A percentile compares a stretch with the other conserved stretches of the same genome.
Conservation (phyloP, 2,113 vertebrate species). For the Eolophus roseicapilla region DNA sequence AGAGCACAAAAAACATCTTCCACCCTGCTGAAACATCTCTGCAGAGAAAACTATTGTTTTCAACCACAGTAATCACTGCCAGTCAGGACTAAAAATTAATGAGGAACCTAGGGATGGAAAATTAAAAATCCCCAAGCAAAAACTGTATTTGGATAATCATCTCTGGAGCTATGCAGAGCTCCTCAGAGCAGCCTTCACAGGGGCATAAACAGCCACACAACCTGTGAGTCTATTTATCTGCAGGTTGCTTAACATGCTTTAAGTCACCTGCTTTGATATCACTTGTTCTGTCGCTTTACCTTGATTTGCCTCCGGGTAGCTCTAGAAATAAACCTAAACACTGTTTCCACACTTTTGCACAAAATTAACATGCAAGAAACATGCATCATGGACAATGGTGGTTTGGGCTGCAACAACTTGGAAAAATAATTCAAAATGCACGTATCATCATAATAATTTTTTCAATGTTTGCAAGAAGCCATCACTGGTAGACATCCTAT, state of each 20-base stretch:
- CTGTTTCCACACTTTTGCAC: not conserved
- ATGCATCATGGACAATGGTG: fast-evolving
- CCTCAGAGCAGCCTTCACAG: not conserved
- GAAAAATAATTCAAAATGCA: not conserved
- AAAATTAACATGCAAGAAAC: not conserved
- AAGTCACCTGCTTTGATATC: not conserved
- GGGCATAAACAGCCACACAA: not conserved
- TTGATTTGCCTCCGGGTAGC: not conserved
- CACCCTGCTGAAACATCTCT: not conserved
- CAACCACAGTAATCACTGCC: not conserved
- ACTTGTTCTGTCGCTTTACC: not conserved
- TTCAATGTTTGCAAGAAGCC: not conserved
- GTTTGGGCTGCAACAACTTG: not conserved
- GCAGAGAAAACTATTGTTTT: not conserved
- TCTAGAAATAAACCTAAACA: not conserved
- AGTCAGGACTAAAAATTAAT: not conserved
- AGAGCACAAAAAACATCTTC: not conserved
- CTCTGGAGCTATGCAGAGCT: fast-evolving
- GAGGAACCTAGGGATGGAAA: not conserved
- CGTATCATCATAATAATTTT: not conserved
- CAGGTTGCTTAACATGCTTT: not conserved
- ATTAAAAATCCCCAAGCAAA: not conserved
- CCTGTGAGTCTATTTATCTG: not conserved
- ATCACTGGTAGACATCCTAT: not conserved
- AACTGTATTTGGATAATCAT: not conserved